phyloP scores from a whole-genome alignment of 2,113 vertebrate genomes.

The Candoia aspera region DNA sequence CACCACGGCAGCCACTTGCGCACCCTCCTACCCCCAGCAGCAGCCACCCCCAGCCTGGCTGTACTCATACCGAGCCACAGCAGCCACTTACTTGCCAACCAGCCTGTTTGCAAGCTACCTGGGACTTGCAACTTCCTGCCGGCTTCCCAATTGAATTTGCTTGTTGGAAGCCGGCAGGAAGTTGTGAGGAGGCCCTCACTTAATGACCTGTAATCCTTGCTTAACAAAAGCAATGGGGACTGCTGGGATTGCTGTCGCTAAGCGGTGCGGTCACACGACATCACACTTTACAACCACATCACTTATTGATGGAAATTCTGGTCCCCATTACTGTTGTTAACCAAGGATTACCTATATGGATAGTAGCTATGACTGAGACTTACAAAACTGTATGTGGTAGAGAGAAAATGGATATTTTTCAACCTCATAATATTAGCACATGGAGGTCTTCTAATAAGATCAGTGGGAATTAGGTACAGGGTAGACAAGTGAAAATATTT shows the following conservation, averaged over 20 bases:
- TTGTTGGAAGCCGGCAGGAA: background rate
- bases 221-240: background rate
- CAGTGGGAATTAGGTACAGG: background rate
- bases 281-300: background rate
- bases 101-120: background rate
- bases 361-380: background rate
- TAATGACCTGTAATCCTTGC: background rate
- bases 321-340: background rate
- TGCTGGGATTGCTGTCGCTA: background rate
- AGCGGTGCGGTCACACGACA: background rate
- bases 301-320: background rate
- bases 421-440: background rate
- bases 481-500: background rate
- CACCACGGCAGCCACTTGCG: background rate
- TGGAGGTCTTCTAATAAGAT: background rate
- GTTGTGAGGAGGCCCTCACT: background rate
- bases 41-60: background rate
- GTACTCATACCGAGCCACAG: background rate
- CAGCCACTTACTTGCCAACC: background rate
- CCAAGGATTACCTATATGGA: background rate
- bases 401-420: background rate
- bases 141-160: background rate
- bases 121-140: background rate
- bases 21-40: background rate
- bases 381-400: background rate